Evolutionary conservation across 1,140 invertebrate genomes (phyloP).

Genomic region (Drosophila takahashii): DNA sequence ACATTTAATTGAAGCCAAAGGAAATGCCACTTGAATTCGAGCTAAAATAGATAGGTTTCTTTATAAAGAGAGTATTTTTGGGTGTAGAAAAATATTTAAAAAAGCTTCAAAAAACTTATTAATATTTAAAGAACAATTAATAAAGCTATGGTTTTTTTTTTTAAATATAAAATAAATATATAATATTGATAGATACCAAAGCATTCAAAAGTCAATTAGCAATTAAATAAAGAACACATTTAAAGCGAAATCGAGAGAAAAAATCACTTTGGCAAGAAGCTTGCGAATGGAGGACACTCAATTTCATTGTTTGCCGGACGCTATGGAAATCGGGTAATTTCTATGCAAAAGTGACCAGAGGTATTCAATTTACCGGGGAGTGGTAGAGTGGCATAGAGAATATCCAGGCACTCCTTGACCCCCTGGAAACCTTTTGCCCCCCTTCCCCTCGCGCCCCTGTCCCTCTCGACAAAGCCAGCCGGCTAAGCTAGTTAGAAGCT

Average conservation of each 20-base stretch:
- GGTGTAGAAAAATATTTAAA: no score
- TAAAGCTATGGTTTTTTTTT: no score
- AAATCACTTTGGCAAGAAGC: constrained; percentile 6
- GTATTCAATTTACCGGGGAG: constrained; percentile 36
- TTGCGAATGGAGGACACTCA: background rate
- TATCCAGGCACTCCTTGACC: background rate
- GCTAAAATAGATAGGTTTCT: no score
- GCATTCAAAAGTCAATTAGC: no score
- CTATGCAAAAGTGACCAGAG: constrained; percentile 40
- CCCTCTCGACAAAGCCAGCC: constrained; percentile 25
- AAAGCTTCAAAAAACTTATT: no score
- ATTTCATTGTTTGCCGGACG: constrained; percentile 8
- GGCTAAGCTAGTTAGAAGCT: constrained; percentile 56
- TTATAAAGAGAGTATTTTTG: no score
- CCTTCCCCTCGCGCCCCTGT: no score
- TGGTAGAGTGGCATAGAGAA: background rate
- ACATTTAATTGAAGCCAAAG: constrained; percentile 5
- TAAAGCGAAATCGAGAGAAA: background rate
- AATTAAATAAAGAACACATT: background rate
- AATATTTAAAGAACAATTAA: no score
- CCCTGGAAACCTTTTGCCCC: constrained; percentile 1
- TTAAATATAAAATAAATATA: no score
- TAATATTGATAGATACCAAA: no score
- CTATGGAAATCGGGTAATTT: constrained; percentile 36
- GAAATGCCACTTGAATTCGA: no score